Evolutionary conservation across 2,113 vertebrate genomes (phyloP).

Genomic region (Nestor notabilis): DNA sequence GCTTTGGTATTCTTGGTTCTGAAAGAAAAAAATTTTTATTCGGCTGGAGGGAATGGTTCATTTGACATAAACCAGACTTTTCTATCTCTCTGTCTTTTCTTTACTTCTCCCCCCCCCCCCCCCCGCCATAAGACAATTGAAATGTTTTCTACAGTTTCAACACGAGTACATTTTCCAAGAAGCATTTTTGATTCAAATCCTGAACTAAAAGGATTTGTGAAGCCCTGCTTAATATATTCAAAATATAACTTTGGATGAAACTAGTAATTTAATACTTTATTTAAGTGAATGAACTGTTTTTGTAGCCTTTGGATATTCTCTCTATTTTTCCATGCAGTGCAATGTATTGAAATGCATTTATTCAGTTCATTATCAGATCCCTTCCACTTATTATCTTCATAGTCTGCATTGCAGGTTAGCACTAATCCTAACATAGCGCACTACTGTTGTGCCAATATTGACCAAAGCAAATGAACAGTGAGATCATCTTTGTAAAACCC

Average conservation of each 20-base stretch:
- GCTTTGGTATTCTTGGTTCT: background rate
- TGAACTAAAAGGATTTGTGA: background rate
- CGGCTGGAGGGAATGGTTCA: background rate
- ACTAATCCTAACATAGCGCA: background rate
- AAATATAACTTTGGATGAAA: background rate
- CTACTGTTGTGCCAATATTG: background rate
- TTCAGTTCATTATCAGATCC: background rate
- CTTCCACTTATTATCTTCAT: background rate
- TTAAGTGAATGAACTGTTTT: background rate
- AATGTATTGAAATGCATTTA: background rate
- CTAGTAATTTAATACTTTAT: background rate
- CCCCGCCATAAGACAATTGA: background rate
- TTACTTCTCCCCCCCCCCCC: background rate
- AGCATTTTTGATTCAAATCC: background rate
- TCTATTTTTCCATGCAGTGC: background rate
- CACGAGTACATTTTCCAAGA: background rate
- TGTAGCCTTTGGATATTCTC: background rate
- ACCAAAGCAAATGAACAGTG: background rate
- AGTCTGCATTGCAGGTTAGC: background rate
- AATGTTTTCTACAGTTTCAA: background rate
- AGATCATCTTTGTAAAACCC: background rate
- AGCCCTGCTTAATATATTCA: background rate
- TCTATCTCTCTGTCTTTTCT: background rate
- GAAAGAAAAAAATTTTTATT: background rate
- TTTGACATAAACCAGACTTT: background rate